Conservation (phyloP, 2,797 vertebrate species). For the Tympanoctomys barrerae region DNA sequence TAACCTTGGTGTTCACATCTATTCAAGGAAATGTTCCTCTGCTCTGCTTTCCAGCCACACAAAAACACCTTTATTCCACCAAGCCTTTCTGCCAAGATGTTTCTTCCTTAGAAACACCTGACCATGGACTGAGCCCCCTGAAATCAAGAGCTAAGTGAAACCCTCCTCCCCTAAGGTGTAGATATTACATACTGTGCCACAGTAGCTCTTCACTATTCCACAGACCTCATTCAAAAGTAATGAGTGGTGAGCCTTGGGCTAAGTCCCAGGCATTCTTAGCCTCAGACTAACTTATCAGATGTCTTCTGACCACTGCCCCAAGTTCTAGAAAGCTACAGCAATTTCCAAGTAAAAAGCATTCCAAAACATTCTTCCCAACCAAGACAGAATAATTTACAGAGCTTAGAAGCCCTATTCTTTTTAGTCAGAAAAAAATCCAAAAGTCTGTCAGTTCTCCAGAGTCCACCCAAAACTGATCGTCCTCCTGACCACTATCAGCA, state of each 20-base stretch:
- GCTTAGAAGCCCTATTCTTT: neutral
- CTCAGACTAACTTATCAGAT: neutral
- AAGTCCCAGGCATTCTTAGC: neutral
- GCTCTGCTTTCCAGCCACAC: neutral
- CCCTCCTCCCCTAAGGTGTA: neutral
- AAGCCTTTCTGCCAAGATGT: neutral
- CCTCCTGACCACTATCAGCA: neutral
- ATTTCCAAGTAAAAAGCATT: constrained; percentile 26
- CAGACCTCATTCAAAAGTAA: neutral
- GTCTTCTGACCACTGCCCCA: neutral
- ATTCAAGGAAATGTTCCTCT: neutral
- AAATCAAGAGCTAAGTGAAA: neutral
- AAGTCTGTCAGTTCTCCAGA: neutral
- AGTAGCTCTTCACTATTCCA: neutral
- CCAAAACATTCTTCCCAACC: neutral
- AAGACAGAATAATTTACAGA: neutral
- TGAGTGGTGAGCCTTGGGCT: neutral
- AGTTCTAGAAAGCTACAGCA: neutral
- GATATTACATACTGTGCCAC: neutral
- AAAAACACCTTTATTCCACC: neutral
- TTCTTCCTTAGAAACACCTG: neutral
- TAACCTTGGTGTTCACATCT: neutral
- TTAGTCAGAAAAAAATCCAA: neutral
- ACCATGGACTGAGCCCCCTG: neutral
- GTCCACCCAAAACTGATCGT: neutral